Evolutionary conservation across 2,113 vertebrate genomes (phyloP), one percentile per base, ranked within the genome.

Genomic region (Setophaga petechia): DNA sequence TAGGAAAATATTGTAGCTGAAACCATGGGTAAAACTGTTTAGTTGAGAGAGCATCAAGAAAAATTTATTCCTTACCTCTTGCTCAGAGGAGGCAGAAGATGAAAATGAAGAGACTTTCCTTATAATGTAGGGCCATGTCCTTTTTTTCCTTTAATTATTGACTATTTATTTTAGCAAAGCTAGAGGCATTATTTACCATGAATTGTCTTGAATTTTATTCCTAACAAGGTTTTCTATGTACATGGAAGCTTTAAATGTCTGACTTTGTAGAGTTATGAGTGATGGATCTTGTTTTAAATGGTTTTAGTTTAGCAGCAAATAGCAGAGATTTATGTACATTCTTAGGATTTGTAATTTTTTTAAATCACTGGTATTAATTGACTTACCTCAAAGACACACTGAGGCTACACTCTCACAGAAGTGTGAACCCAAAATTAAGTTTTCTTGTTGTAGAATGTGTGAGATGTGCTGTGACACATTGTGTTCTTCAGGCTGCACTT

Each of bases 81-180:
- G 47, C 52, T 84, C 15, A 61, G 68, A 74, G 76, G 15, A 90
- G 37, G 46, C 15, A 15, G 23, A 66, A 63, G 63, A 77, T 84
- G 75, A 71, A 55, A 94, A 67, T 52, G 9, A 74, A 88, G 51
- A 71, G 43, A 68, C 58, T 89, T 93, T 49, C 63, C 39, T 94
- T 87, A 62, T 76, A 2, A 0, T 65, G 25, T 57, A 71, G 51
- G 43, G 10, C 4, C 11, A 8, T 43, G 13, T 90, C 43, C 27
- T 89, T 89, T 57, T 68, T 5, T 73, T 92, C 30, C 27, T 86
- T 84, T 87, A 75, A n/a, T 78, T 93, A 63, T 46, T 81, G 63
- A 59, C 31, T 94, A 72, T 90, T 89, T 89, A 93, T 95, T 95
- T 90, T 92, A 94, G 59, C 30, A 77, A 23, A 73, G 25, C 54